phyloP scores from a whole-genome alignment of 2,113 vertebrate genomes.

The Myrmophylax atrothorax region DNA sequence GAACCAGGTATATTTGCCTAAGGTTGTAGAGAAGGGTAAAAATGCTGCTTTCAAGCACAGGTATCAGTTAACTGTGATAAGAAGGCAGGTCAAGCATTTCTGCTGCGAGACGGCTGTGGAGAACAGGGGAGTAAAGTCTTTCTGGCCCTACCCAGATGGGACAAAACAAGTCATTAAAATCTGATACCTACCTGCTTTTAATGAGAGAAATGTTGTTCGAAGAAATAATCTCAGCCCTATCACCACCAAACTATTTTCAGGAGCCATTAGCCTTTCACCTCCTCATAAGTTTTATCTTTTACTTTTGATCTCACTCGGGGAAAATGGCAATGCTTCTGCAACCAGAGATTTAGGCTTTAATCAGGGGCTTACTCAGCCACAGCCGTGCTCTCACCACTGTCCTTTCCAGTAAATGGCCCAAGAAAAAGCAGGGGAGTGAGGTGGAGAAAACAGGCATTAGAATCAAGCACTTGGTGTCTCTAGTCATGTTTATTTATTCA shows the following conservation, averaged over 20 bases:
- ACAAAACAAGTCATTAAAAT: conserved; percentile 55
- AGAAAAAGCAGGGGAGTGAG: background rate
- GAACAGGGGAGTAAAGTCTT: conserved; percentile 41
- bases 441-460: background rate
- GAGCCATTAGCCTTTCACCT: conserved; percentile 58
- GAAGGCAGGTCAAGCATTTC: conserved; percentile 29
- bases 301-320: background rate
- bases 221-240: conserved; percentile 36
- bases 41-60: conserved; percentile 44
- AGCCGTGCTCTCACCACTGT: background rate
- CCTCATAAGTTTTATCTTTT: background rate
- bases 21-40: conserved; percentile 1
- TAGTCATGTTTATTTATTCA: background rate
- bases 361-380: background rate
- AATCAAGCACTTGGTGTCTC: background rate
- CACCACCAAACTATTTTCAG: background rate
- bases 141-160: conserved; percentile 8
- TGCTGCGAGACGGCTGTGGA: background rate
- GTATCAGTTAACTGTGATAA: conserved; percentile 48
- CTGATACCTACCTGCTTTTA: conserved; percentile 51
- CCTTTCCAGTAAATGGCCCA: background rate
- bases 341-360: conserved; percentile 25
- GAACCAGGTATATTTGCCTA: conserved; percentile 51
- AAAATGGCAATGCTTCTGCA: background rate
- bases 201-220: conserved; percentile 45